phyloP scores from a whole-genome alignment of 1,140 invertebrate genomes.

The Formica selysi region DNA sequence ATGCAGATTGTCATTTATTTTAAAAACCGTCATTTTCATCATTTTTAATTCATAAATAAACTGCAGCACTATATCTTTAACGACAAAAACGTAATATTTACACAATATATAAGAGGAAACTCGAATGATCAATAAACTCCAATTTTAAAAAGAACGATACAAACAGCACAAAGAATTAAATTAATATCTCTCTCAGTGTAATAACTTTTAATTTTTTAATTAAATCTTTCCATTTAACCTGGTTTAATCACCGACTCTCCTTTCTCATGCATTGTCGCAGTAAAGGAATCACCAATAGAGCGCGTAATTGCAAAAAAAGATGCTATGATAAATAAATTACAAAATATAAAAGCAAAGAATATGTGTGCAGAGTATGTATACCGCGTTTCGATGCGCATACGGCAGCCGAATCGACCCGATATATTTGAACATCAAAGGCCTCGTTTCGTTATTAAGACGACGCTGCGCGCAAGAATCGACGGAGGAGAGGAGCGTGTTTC shows the following conservation, averaged over 20 bases:
- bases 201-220: neutral
- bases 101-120: neutral
- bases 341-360: slow-evolving; percentile 5
- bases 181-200: neutral
- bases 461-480: slow-evolving; percentile 4
- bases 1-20: too few relatives aligned
- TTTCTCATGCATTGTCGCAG: neutral
- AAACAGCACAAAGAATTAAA: neutral
- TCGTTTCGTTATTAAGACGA: slow-evolving; percentile 19
- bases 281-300: slow-evolving; percentile 8
- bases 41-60: neutral
- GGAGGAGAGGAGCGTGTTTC: slow-evolving; percentile 16
- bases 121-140: neutral
- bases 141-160: neutral
- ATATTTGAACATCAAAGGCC: slow-evolving; percentile 57
- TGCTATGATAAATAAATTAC: slow-evolving; percentile 4
- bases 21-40: neutral
- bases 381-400: neutral
- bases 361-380: too few relatives aligned
- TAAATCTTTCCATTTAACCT: slow-evolving; percentile 25
- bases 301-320: neutral
- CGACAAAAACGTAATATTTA: neutral
- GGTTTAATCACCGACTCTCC: neutral
- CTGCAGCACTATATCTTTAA: neutral
- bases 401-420: neutral